Conservation (phyloP, 30 jellyfish, hydroid and myxozoan species). For the Calvadosia cruxmelitensis region DNA sequence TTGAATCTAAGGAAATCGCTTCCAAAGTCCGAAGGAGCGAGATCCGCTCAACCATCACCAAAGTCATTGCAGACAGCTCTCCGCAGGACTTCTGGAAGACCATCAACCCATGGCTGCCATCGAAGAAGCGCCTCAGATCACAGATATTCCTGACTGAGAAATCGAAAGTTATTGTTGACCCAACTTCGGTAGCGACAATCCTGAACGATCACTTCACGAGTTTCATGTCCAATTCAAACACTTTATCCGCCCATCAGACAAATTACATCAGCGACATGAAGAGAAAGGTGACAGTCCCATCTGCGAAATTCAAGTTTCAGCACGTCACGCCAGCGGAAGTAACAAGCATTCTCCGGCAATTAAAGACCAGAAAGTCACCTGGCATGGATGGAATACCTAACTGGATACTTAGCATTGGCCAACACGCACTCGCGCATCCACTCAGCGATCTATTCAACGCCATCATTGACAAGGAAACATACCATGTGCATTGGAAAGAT, state of each 20-base stretch:
- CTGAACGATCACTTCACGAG: not conserved
- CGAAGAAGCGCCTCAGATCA: not conserved
- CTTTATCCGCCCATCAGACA: not conserved
- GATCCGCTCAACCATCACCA: not conserved
- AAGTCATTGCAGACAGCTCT: not conserved
- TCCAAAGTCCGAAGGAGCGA: not conserved
- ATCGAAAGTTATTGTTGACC: not conserved
- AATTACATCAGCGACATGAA: not conserved
- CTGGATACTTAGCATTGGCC: not conserved
- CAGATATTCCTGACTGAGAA: not conserved
- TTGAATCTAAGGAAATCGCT: not conserved
- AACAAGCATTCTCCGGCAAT: not conserved
- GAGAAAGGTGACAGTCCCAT: not conserved
- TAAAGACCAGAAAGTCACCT: not conserved
- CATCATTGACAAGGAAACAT: not conserved
- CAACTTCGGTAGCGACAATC: not conserved
- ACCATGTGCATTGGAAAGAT: not conserved
- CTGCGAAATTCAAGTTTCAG: not conserved
- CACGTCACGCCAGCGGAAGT: not conserved
- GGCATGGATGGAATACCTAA: not conserved
- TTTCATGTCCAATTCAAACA: not conserved
- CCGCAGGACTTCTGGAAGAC: not conserved
- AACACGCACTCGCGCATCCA: not conserved
- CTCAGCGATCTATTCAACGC: not conserved
- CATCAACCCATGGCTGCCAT: not conserved